Evolutionary conservation across 1,140 invertebrate genomes (phyloP).

Genomic region (Procambarus virginalis): DNA sequence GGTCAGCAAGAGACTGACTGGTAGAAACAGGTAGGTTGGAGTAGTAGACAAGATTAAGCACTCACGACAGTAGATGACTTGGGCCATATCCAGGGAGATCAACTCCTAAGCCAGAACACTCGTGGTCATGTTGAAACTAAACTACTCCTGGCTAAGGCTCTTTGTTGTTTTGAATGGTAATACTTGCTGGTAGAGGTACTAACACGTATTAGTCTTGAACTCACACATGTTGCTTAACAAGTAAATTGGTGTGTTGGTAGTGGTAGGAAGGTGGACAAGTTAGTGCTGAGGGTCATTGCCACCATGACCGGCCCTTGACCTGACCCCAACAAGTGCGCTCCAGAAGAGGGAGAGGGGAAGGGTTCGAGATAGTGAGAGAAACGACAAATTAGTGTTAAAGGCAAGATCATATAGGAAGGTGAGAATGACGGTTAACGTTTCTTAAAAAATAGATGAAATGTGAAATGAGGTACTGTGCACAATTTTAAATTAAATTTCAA

Average conservation of each 20-base stretch:
- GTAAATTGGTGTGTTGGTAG: not conserved
- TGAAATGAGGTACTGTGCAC: too few relatives aligned
- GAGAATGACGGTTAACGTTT: not conserved
- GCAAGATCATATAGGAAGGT: not conserved
- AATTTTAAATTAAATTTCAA: too few relatives aligned
- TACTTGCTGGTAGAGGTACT: not conserved
- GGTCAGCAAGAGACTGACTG: not conserved
- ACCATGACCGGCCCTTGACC: not conserved
- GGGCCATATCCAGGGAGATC: not conserved
- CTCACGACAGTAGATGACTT: slow-evolving; percentile 3
- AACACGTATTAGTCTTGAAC: not conserved
- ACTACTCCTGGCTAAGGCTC: slow-evolving; percentile 1
- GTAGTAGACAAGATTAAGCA: not conserved
- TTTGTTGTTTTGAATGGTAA: not conserved
- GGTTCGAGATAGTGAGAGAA: not conserved
- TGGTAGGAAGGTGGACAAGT: not conserved
- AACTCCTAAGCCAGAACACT: not conserved
- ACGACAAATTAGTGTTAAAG: not conserved
- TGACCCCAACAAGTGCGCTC: not conserved
- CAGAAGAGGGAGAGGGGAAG: not conserved
- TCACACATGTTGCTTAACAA: not conserved
- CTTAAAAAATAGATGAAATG: too few relatives aligned
- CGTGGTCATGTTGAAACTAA: not conserved
- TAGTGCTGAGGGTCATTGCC: not conserved
- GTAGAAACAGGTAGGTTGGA: slow-evolving; percentile 1